Evolutionary conservation across 2,113 vertebrate genomes (phyloP), one percentile per base, ranked within the genome.

Genomic region (Scopus umbretta): DNA sequence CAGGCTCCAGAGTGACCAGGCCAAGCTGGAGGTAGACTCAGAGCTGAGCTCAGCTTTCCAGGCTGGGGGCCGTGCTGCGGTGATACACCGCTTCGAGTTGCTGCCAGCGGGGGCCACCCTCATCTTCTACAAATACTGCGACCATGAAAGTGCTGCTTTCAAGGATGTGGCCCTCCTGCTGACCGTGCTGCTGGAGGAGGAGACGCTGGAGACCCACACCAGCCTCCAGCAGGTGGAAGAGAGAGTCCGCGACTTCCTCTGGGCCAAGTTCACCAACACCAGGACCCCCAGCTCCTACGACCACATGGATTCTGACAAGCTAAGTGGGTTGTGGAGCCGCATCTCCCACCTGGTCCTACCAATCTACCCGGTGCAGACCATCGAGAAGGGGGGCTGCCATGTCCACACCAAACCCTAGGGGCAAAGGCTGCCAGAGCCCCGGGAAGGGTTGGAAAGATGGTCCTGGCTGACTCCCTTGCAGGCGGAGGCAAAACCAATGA

Each of bases 81-180:
- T 99, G 63, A 94, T 99, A 13, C 98, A 99, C 49, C 99, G 86
- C 86, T 99, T 99, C 0, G 99, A 99, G 70, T 98, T 98, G 89
- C 98, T 99, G 27, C 99, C 99, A 1, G 98, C 99, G 0, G 98
- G 98, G 29, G 98, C 99, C 95, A 99, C 99, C 2, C 98, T 99
- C 25, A 99, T 99, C 95, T 99, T 99, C 93, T 99, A 99, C 96
- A 99, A 99, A 92, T 99, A 99, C 88, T 99, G 99, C 2, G 99
- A 99, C 95, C 99, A 99, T 0, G 99, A 99, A 96, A 99, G 98
- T 3, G 99, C 99, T 0, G 98, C 98, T 26, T 99, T 98, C 80
- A 99, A 99, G 94, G 98, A 98, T 0, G 98, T 98, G 36, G 98
- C 98, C 16, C 97, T 99, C 56, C 97, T 99, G 67, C 98, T 99